A percentile compares a stretch with the other conserved stretches of the same genome.
These are phyloP conservation scores for Lerista edwardsae DNA, from an alignment of 2,797 vertebrate genomes.

Conservation along the genomic window DNA sequence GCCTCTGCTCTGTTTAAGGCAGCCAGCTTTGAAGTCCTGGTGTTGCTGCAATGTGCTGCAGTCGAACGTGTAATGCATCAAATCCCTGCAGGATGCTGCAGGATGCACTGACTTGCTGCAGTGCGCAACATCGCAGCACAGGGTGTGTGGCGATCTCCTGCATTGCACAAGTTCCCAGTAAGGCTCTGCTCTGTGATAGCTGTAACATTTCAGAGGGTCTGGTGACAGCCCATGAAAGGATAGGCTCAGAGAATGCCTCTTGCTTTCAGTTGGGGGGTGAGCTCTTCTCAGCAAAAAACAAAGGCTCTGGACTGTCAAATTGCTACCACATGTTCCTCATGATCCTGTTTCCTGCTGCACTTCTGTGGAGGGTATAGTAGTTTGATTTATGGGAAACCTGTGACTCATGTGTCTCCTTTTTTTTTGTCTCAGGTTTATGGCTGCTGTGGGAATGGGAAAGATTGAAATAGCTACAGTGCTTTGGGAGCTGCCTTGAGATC, in stretches of 20 bases:
- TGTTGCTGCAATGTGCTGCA: constrained; percentile 54
- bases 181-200: background rate
- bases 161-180: background rate
- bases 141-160: constrained; percentile 7
- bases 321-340: background rate
- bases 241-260: background rate
- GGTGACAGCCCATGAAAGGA: background rate
- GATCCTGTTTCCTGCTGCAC: background rate
- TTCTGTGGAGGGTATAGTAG: background rate
- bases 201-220: background rate
- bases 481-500: constrained; percentile 10
- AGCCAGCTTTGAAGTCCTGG: constrained; percentile 55
- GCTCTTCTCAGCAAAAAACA: background rate
- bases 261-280: background rate
- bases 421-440: constrained; percentile 4
- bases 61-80: constrained; percentile 68
- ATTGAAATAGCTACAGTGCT: background rate
- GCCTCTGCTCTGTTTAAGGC: constrained; percentile 42
- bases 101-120: constrained; percentile 41
- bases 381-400: background rate
- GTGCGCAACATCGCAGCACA: background rate
- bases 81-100: constrained; percentile 49
- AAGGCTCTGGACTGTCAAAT: background rate
- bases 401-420: background rate
- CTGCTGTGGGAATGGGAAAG: background rate